Evolutionary conservation across 2,113 vertebrate species (phyloP), one percentile per base, ranked within the genome.

Genomic region (Esox niger): DNA sequence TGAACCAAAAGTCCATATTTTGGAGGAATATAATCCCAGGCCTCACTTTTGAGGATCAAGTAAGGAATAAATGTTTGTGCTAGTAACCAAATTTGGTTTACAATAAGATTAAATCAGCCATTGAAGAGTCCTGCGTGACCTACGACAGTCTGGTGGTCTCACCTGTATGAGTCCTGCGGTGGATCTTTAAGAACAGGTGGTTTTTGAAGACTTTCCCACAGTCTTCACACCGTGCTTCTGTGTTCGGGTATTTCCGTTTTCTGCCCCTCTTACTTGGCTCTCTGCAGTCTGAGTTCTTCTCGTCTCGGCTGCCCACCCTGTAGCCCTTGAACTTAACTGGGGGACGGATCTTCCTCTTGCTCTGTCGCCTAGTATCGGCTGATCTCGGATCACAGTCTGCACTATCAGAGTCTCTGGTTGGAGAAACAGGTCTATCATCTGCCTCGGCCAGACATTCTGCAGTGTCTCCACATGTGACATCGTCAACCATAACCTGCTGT

Each of bases 151-250:
- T n/a, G n/a, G n/a, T n/a, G 27, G 11, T 2, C 63, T 77, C 82
- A 98, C 97, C 97, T 79, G 96, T 98, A 66, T 99, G 97, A 47
- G 93, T 97, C 68, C 95, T 90, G 54, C 88, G 93, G 73, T 99
- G 97, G 73, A 96, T 92, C 68, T 94, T 94, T 77, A 99, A 82
- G 79, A 99, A 97, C 62, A 97, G 90, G 76, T 92, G 94, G 73
- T 92, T 96, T 71, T 98, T 98, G 84, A 98, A 97, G 4, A 94
- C 91, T 86, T 97, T 98, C 70, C 92, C 94, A 56, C 97, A 99
- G 78, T 95, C 93, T 62, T 95, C 93, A 75, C 97, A 99, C 4
- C 90, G 85, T 30, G 93, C 91, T 80, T 95, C 96, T 0, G 94
- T 87, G 59, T 88, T 69, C 0, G 82, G 79, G 21, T 90, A 93